These are phyloP conservation scores for Amblyornis subalaris DNA, from an alignment of 2,113 vertebrate species.

Conservation along the genomic window DNA sequence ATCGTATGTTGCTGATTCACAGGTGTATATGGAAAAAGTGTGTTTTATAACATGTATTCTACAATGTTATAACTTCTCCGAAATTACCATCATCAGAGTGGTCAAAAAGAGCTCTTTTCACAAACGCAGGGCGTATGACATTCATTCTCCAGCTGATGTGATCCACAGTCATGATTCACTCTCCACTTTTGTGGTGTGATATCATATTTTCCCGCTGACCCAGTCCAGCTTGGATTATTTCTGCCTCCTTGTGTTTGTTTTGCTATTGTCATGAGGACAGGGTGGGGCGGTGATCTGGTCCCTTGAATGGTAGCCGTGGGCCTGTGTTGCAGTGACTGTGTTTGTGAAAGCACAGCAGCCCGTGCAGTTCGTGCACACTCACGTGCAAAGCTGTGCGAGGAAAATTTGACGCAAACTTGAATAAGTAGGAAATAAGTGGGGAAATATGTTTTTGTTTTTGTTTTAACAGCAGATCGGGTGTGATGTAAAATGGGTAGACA, in stretches of 20 bases:
- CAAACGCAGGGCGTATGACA: background rate
- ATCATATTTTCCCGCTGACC: background rate
- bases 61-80: background rate
- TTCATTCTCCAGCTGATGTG: background rate
- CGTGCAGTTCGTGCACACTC: background rate
- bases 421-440: background rate
- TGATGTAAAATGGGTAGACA: slow-evolving; percentile 93
- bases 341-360: background rate
- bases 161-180: background rate
- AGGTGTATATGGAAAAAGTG: background rate
- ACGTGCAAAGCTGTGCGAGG: background rate
- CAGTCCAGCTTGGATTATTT: background rate
- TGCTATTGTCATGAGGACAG: background rate
- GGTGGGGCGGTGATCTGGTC: background rate
- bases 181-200: background rate
- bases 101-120: background rate
- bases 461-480: slow-evolving; percentile 70
- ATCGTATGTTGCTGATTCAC: background rate
- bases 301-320: background rate
- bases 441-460: background rate
- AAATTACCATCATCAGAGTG: background rate
- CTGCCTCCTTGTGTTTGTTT: background rate
- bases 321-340: background rate
- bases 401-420: background rate
- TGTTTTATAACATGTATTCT: background rate